phyloP scores from a whole-genome alignment of 2,797 vertebrate species.

The Otus scops region DNA sequence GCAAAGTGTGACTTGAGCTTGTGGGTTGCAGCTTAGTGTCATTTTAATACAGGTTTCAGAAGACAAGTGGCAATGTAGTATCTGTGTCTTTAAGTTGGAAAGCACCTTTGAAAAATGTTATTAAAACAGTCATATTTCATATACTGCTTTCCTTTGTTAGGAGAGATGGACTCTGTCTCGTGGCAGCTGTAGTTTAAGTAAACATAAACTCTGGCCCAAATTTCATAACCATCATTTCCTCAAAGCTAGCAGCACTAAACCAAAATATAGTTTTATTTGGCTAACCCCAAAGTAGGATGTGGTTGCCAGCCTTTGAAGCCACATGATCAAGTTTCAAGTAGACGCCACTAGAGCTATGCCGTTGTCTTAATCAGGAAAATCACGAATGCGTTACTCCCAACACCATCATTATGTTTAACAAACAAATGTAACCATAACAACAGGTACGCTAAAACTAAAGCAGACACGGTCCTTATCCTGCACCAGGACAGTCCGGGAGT shows the following conservation, averaged over 20 bases:
- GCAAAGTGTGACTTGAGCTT: neutral
- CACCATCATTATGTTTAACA: constrained; percentile 48
- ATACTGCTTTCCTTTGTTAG: constrained; percentile 8
- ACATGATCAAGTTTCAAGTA: constrained; percentile 76
- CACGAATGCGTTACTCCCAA: neutral
- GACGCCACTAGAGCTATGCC: constrained; percentile 55
- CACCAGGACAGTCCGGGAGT: neutral
- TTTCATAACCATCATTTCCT: constrained; percentile 79
- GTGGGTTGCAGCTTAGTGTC: neutral
- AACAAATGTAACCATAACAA: constrained; percentile 71
- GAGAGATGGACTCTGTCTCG: constrained; percentile 67
- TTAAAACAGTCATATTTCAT: neutral
- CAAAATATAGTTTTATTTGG: constrained; percentile 81
- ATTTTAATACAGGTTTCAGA: constrained; percentile 5
- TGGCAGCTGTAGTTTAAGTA: constrained; percentile 73
- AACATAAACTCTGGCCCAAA: constrained; percentile 80
- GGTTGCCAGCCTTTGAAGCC: constrained; percentile 77
- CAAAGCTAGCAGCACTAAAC: constrained; percentile 74
- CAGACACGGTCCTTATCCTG: neutral
- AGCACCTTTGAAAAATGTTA: neutral
- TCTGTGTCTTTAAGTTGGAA: constrained; percentile 36
- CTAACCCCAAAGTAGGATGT: constrained; percentile 82
- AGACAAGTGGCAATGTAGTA: neutral
- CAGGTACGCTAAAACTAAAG: neutral
- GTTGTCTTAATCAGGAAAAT: constrained; percentile 68